A percentile compares a stretch with the other conserved stretches of the same genome.
phyloP scores from a whole-genome alignment of 2,113 vertebrate genomes.

The Martes martes region DNA sequence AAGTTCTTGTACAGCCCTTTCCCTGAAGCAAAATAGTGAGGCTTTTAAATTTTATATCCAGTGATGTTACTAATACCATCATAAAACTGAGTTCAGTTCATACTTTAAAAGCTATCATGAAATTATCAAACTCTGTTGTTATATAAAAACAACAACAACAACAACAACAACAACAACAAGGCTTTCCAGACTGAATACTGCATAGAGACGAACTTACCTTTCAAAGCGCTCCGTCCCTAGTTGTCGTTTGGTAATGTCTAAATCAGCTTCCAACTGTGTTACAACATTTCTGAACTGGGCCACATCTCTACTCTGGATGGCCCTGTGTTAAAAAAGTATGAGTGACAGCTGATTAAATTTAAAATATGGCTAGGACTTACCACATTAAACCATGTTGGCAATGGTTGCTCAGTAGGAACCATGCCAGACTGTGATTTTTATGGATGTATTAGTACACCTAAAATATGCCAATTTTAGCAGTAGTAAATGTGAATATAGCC shows the following conservation, averaged over 20 bases:
- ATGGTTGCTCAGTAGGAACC: not conserved
- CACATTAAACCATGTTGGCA: conserved; percentile 37
- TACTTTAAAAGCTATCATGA: conserved; percentile 29
- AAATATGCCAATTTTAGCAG: not conserved
- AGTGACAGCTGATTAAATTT: conserved; percentile 29
- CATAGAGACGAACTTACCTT: conserved; percentile 78
- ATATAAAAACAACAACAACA: not conserved
- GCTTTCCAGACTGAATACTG: not conserved
- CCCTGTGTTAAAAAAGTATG: conserved; percentile 65
- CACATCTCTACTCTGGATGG: conserved; percentile 81
- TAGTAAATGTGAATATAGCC: not conserved
- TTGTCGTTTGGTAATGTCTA: conserved; percentile 85
- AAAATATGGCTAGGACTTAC: conserved; percentile 10
- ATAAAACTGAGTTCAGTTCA: not conserved
- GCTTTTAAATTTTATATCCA: conserved; percentile 3
- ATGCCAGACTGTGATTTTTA: not conserved
- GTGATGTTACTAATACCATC: not conserved
- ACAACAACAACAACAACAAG: not conserved
- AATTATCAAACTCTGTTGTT: not conserved
- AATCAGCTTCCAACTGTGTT: conserved; percentile 82
- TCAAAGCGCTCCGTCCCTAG: conserved; percentile 85
- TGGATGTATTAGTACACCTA: not conserved
- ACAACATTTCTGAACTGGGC: conserved; percentile 84
- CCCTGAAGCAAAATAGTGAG: conserved; percentile 70
- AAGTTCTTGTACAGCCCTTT: conserved; percentile 80